phyloP scores from a whole-genome alignment of 2,888 invertebrate species.

The Noctua janthina region DNA sequence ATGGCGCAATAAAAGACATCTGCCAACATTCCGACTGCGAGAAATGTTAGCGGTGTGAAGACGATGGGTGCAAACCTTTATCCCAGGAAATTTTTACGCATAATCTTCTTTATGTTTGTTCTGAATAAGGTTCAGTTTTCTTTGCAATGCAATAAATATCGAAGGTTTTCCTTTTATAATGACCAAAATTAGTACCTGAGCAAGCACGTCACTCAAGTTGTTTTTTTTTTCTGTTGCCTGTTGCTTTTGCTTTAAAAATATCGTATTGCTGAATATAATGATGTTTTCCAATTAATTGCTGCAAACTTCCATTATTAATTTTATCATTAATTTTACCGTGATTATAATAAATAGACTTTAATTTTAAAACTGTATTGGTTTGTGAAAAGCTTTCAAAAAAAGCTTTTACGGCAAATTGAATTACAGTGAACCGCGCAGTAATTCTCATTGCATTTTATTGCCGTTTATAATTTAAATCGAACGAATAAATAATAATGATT shows the following conservation, averaged over 20 bases:
- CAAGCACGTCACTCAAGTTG: neutral
- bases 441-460: neutral
- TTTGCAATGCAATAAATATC: neutral
- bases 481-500: neutral
- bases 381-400: neutral
- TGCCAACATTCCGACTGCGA: conserved; percentile 41
- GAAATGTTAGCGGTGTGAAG: conserved; percentile 18
- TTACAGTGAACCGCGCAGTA: neutral
- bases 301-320: neutral
- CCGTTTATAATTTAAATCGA: no score
- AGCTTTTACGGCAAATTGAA: neutral
- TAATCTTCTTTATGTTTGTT: neutral
- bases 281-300: neutral
- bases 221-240: neutral
- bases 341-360: neutral
- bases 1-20: conserved; percentile 54
- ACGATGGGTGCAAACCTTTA: conserved; percentile 13
- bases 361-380: neutral
- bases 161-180: neutral
- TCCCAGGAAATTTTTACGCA: neutral
- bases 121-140: neutral
- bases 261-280: neutral
- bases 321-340: neutral
- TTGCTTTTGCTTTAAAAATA: neutral
- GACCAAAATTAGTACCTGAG: neutral